Conservation (phyloP, 2,888 invertebrate genomes). For the Camponotus fellah region DNA sequence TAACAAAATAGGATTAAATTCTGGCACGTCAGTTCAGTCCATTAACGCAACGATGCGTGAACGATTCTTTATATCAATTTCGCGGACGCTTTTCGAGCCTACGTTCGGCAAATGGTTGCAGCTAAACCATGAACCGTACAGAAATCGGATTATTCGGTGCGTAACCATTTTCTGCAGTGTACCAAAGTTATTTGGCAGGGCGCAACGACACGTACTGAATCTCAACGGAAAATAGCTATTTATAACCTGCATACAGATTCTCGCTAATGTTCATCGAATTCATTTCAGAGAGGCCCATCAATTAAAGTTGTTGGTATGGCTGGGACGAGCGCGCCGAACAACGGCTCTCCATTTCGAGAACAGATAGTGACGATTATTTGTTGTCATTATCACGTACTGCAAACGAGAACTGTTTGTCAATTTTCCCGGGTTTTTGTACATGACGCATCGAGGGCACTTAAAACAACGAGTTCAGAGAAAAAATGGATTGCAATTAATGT, state of each 20-base stretch:
- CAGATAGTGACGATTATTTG: slow-evolving; percentile 54
- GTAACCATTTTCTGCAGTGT: slow-evolving; percentile 67
- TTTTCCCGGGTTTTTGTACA: slow-evolving; percentile 29
- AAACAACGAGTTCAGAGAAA: background rate
- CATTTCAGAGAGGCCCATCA: slow-evolving; percentile 72
- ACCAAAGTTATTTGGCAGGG: slow-evolving; percentile 72
- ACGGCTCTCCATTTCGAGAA: slow-evolving; percentile 43
- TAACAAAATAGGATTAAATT: slow-evolving; percentile 22
- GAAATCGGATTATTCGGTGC: slow-evolving; percentile 71
- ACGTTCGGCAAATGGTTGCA: slow-evolving; percentile 44
- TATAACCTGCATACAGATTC: slow-evolving; percentile 64
- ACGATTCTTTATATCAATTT: slow-evolving; percentile 57
- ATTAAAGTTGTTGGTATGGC: slow-evolving; percentile 62
- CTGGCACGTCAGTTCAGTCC: background rate
- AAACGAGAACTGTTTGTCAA: slow-evolving; percentile 44
- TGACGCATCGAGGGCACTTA: background rate
- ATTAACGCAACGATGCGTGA: slow-evolving; percentile 3
- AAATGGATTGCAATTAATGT: slow-evolving; percentile 13
- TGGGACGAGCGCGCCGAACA: slow-evolving; percentile 37
- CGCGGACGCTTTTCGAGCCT: slow-evolving; percentile 48
- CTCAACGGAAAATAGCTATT: slow-evolving; percentile 73
- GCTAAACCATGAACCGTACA: slow-evolving; percentile 55
- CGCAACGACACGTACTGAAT: slow-evolving; percentile 62
- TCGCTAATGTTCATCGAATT: slow-evolving; percentile 75
- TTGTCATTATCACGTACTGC: slow-evolving; percentile 47